Percentiles rank a stretch among this genome's conserved stretches.
phyloP scores from a whole-genome alignment of 2,113 vertebrate genomes.

The Carassius auratus region DNA sequence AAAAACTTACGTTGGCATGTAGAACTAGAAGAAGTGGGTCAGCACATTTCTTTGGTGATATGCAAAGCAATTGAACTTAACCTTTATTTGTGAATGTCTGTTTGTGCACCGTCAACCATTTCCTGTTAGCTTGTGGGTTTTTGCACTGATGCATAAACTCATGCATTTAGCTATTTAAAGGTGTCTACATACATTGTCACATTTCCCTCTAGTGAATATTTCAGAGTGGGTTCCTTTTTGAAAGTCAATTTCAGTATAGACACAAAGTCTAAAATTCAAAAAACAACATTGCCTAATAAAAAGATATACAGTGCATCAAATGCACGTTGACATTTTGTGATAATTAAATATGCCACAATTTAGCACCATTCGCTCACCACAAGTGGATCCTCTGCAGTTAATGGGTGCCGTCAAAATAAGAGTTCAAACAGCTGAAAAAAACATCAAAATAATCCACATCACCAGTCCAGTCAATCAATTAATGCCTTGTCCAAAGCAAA shows the following conservation, averaged over 20 bases:
- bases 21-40: background rate
- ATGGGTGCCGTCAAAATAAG: too few relatives aligned
- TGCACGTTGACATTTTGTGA: background rate
- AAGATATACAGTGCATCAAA: background rate
- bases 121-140: constrained; percentile 50
- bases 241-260: background rate
- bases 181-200: background rate
- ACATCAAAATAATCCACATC: too few relatives aligned
- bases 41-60: background rate
- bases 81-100: constrained; percentile 37
- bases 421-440: too few relatives aligned
- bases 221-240: background rate
- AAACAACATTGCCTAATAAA: background rate
- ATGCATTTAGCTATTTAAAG: background rate
- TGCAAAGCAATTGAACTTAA: constrained; percentile 8
- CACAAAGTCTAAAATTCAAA: too few relatives aligned
- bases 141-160: background rate
- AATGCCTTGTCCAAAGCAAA: too few relatives aligned
- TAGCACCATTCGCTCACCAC: too few relatives aligned
- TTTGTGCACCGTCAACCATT: constrained; percentile 51
- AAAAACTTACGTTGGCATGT: background rate
- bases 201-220: background rate
- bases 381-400: too few relatives aligned
- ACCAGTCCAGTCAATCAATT: too few relatives aligned
- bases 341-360: background rate